Conservation (phyloP, 1,140 invertebrate species). For the Drosophila baimaii region DNA sequence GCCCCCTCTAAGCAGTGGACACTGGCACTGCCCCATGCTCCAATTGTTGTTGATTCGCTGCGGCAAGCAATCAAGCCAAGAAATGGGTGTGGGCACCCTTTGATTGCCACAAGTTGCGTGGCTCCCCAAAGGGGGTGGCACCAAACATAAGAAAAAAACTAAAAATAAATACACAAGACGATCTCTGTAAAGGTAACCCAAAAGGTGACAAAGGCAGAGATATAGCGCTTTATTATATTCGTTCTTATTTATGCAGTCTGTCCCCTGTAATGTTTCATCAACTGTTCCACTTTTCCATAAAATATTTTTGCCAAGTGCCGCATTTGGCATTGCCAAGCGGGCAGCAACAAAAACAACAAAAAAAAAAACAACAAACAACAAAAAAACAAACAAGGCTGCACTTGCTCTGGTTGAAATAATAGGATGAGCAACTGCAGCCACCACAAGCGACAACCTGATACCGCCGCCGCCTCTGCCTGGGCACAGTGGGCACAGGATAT, state of each 20-base stretch:
- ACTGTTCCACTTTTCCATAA: slow-evolving; percentile 84
- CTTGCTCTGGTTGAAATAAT: slow-evolving; percentile 60
- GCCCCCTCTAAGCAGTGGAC: not conserved
- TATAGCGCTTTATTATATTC: slow-evolving; percentile 1
- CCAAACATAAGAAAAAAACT: too few relatives aligned
- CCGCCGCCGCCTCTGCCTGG: not conserved
- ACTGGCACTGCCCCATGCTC: slow-evolving; percentile 47
- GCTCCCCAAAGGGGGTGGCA: too few relatives aligned
- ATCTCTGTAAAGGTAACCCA: not conserved
- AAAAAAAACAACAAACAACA: slow-evolving; percentile 3
- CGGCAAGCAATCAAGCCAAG: slow-evolving; percentile 43
- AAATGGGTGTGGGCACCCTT: slow-evolving; percentile 54
- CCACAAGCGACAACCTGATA: slow-evolving; percentile 38
- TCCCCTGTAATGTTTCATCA: slow-evolving; percentile 75
- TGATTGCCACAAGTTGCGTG: slow-evolving; percentile 28
- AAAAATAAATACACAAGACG: too few relatives aligned
- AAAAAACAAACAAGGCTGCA: slow-evolving; percentile 23
- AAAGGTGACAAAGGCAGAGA: slow-evolving; percentile 20
- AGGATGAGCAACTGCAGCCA: slow-evolving; percentile 45
- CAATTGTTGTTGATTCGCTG: slow-evolving; percentile 43
- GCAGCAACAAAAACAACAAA: slow-evolving; percentile 31
- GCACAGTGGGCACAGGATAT: slow-evolving; percentile 21
- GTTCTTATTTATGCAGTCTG: slow-evolving; percentile 53
- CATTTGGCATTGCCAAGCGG: slow-evolving; percentile 59
- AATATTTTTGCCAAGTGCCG: slow-evolving; percentile 82